Evolutionary conservation across 2,797 vertebrate genomes (phyloP).

Genomic region (Coluber constrictor): DNA sequence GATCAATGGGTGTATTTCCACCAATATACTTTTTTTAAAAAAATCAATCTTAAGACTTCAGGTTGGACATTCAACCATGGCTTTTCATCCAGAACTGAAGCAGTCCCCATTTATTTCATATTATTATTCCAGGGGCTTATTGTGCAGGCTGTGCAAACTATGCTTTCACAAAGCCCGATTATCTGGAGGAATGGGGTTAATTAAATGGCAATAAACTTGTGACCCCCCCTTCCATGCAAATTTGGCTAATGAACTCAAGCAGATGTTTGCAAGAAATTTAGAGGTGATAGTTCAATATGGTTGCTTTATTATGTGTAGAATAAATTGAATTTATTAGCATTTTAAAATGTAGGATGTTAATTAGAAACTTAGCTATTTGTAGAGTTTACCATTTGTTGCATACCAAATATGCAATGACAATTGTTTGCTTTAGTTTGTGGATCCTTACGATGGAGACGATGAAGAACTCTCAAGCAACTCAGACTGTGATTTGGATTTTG

Average conservation of each 20-base stretch:
- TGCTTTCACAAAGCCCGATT: not conserved
- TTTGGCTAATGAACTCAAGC: not conserved
- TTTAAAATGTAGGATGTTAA: not conserved
- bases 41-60: not conserved
- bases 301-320: not conserved
- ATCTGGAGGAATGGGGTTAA: not conserved
- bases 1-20: not conserved
- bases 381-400: not conserved
- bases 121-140: not conserved
- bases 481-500: constrained; percentile 26
- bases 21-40: not conserved
- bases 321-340: not conserved
- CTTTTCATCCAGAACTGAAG: not conserved
- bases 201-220: not conserved
- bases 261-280: not conserved
- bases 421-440: constrained; percentile 68
- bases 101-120: not conserved
- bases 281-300: not conserved
- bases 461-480: constrained; percentile 70
- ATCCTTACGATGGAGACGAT: constrained; percentile 77
- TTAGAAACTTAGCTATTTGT: not conserved
- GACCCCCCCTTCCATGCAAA: not conserved
- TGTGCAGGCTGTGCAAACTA: not conserved
- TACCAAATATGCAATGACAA: not conserved
- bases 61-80: no score